Percentiles rank a stretch among this genome's conserved stretches.
phyloP scores from a whole-genome alignment of 2,113 vertebrate genomes.

The Oncorhynchus masou region DNA sequence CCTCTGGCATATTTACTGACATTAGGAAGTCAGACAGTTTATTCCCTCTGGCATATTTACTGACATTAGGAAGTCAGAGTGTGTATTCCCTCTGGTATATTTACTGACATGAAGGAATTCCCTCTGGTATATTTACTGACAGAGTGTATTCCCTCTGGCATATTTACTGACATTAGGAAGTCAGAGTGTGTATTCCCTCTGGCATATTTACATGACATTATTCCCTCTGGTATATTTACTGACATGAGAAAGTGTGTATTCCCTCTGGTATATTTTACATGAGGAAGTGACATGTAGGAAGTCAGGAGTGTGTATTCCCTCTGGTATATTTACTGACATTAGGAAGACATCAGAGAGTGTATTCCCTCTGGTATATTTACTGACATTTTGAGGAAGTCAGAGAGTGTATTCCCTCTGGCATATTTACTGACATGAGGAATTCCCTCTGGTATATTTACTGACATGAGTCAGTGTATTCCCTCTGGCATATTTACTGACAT shows the following conservation, averaged over 20 bases:
- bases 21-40: too few relatives aligned
- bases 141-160: not conserved
- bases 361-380: not conserved
- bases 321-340: conserved; percentile 3
- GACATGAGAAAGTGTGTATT: conserved; percentile 7
- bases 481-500: conserved; percentile 2
- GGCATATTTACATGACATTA: conserved; percentile 1
- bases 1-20: too few relatives aligned
- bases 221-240: not conserved
- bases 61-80: too few relatives aligned
- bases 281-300: conserved; percentile 5
- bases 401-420: not conserved
- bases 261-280: not conserved
- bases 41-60: too few relatives aligned
- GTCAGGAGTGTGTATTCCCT: not conserved
- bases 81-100: not conserved
- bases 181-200: not conserved
- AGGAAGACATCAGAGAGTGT: conserved; percentile 13
- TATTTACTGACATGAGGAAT: conserved; percentile 3
- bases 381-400: conserved; percentile 16
- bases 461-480: conserved; percentile 1
- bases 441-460: not conserved
- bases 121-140: not conserved
- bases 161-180: conserved; percentile 9
- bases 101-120: not conserved